Evolutionary conservation across 2,888 invertebrate genomes (phyloP), one percentile per base, ranked within the genome.

Genomic region (Anodontia alba): DNA sequence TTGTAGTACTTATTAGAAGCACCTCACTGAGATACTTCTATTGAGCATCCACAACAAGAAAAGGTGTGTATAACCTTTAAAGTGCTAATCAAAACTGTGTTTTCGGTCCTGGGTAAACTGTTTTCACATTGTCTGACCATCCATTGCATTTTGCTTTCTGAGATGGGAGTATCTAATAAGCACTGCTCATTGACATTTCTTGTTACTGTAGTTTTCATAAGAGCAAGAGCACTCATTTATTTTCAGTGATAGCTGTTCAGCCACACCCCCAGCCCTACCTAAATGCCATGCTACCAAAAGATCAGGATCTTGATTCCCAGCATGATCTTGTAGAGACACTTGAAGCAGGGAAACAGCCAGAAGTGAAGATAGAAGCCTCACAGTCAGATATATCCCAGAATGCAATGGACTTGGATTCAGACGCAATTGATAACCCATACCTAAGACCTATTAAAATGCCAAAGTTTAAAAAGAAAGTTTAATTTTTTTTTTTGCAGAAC

Each of bases 261-360:
- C 96, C 98, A 0, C 96, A 96, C 85, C 92, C 95, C 0, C 97
- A 97, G 8, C 96, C 98, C 1, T 98, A 98, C 93, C 94, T 98
- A 57, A 96, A 97, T 81, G 98, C 98, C 3, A 95, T 99, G 36
- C 95, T 98, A 90, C 98, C 98, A 0, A 97, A 97, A 88, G 99
- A 99, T 95, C 98, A 99, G 95, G 97, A 99, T 49, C 98, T 98
- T 94, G 98, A 98, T 92, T 91, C 93, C 54, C 98, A 98, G 93
- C 97, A 97, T 8, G 76, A 87, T 17, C 5, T 38, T 38, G 80
- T 88, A 12, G 89, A 84, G 42, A 17, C 75, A 36, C 5, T 7
- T 31, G 62, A 62, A 33, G 33, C 33, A 2, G 33, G 33, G 12
- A 62, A 12, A 26, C 62, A 62, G 62, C 49, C 46, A 51, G 73